These are phyloP conservation scores for Macrosiphum euphorbiae DNA, from an alignment of 2,888 invertebrate species.

Conservation along the genomic window DNA sequence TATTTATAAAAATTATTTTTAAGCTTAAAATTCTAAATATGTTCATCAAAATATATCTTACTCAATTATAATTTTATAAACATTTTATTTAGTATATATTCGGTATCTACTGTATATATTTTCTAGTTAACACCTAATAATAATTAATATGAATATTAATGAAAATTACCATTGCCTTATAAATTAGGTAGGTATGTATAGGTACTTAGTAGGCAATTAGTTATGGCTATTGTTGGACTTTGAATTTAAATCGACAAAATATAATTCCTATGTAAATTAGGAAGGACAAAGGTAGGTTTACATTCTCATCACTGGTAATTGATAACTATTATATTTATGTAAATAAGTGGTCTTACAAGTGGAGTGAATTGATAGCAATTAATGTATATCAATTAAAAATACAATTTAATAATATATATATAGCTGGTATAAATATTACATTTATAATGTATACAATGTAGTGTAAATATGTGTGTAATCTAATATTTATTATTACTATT, in stretches of 20 bases:
- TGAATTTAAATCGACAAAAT: not conserved
- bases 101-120: too few relatives aligned
- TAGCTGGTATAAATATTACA: not conserved
- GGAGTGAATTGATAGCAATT: not conserved
- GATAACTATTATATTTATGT: not conserved
- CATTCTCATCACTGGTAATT: not conserved
- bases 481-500: not conserved
- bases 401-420: not conserved
- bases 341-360: not conserved
- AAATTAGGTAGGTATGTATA: not conserved
- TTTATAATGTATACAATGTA: too few relatives aligned
- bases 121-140: not conserved
- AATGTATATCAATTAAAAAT: not conserved
- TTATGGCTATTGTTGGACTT: not conserved
- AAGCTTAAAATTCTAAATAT: too few relatives aligned
- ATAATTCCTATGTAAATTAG: not conserved
- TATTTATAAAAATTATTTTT: too few relatives aligned
- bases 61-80: too few relatives aligned
- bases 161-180: not conserved
- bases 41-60: too few relatives aligned
- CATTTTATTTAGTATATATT: too few relatives aligned
- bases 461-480: not conserved
- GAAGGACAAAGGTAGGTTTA: not conserved
- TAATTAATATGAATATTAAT: not conserved
- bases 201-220: too few relatives aligned